Conservation (phyloP, 2,888 invertebrate species). For the Serrognathus titanus region DNA sequence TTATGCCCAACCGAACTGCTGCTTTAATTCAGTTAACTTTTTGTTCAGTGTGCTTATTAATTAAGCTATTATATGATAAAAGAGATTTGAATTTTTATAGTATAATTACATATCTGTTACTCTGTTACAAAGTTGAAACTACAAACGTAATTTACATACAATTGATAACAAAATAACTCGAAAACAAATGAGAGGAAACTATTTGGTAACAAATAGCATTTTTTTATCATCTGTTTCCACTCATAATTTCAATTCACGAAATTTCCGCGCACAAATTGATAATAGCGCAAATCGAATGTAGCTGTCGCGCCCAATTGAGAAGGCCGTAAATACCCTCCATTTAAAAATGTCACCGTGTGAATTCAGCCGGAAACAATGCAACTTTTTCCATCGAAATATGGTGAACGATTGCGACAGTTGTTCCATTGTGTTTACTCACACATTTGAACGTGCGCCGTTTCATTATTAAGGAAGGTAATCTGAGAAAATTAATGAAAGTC, state of each 20-base stretch:
- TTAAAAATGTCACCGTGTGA: background rate
- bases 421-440: background rate
- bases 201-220: background rate
- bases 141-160: too few species aligned
- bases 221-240: background rate
- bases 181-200: background rate
- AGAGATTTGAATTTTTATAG: too few species aligned
- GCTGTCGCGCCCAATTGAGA: background rate
- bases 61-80: too few species aligned
- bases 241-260: background rate
- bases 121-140: too few species aligned
- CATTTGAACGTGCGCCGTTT: too few species aligned
- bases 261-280: constrained; percentile 5
- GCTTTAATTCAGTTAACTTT: too few species aligned
- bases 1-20: too few species aligned
- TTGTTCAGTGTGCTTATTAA: too few species aligned
- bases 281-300: constrained; percentile 6
- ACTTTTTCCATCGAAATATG: background rate
- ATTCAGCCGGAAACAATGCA: background rate
- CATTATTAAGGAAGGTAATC: too few species aligned
- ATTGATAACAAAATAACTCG: too few species aligned
- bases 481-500: too few species aligned
- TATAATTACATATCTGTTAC: too few species aligned
- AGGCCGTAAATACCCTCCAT: background rate
- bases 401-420: constrained; percentile 4